phyloP scores from a whole-genome alignment of 2,888 invertebrate genomes.

The Blera fallax region DNA sequence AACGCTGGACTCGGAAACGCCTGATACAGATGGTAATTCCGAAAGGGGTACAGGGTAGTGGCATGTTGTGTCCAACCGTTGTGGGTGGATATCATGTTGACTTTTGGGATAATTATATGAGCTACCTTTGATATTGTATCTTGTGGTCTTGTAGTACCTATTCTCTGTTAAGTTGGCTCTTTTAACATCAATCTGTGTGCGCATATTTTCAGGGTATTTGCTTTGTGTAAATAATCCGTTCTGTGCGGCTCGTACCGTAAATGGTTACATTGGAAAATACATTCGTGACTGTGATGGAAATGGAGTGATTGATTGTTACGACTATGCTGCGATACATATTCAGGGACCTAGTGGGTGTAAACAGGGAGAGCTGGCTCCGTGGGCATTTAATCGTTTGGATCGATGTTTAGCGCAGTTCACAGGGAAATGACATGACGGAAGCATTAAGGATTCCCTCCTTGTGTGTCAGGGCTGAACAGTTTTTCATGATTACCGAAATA shows the following conservation, averaged over 20 bases:
- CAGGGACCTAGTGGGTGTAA: conserved; percentile 76
- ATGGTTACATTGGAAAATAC: conserved; percentile 74
- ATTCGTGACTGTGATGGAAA: conserved; percentile 77
- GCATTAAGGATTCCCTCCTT: background rate
- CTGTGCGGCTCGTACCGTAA: conserved; percentile 75
- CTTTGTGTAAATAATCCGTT: conserved; percentile 75
- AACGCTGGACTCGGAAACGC: conserved; percentile 27
- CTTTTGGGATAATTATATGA: conserved; percentile 45
- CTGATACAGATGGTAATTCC: background rate
- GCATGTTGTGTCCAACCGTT: background rate
- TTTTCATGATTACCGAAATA: conserved; percentile 23
- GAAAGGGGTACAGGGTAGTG: conserved; percentile 36
- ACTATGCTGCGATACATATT: conserved; percentile 77
- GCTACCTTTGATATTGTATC: background rate
- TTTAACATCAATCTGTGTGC: conserved; percentile 9
- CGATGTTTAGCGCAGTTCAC: conserved; percentile 76
- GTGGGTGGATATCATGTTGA: conserved; percentile 4
- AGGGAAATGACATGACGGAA: background rate
- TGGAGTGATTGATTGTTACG: conserved; percentile 77
- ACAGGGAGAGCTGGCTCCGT: conserved; percentile 69
- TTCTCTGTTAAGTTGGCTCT: background rate
- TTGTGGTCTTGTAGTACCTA: background rate
- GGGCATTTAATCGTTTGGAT: conserved; percentile 83
- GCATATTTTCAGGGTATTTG: conserved; percentile 75
- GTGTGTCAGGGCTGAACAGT: background rate